Evolutionary conservation across 2,113 vertebrate genomes (phyloP).

Genomic region (Caretta caretta): DNA sequence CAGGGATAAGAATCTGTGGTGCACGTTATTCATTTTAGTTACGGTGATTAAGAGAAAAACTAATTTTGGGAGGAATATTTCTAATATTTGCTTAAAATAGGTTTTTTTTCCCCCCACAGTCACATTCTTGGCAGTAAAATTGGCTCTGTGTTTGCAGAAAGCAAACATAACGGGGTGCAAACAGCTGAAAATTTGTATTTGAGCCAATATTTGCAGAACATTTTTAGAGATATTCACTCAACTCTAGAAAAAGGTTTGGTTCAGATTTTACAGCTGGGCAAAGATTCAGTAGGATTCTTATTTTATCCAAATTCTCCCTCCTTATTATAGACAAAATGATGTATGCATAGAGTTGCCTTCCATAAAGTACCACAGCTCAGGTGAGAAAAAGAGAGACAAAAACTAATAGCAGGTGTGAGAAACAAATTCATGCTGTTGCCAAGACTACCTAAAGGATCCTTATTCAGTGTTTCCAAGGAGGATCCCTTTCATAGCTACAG

Average conservation of each 20-base stretch:
- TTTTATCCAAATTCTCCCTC: not conserved
- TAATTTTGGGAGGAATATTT: not conserved
- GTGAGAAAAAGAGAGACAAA: not conserved
- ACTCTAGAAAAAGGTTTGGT: not conserved
- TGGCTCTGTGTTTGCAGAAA: not conserved
- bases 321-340: not conserved
- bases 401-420: conserved; percentile 10
- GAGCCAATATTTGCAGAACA: not conserved
- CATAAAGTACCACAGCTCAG: not conserved
- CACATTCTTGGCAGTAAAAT: not conserved
- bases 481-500: conserved; percentile 17
- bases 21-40: not conserved
- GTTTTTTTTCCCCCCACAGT: not conserved
- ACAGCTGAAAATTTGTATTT: not conserved
- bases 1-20: not conserved
- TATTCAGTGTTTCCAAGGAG: not conserved
- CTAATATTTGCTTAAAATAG: not conserved
- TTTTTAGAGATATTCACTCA: not conserved
- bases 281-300: not conserved
- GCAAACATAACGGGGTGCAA: not conserved
- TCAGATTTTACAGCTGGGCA: not conserved
- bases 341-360: not conserved
- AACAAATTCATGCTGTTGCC: conserved; percentile 14
- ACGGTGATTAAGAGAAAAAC: not conserved
- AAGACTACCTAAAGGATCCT: conserved; percentile 12